These are phyloP conservation scores for Chymomyza fuscimana DNA, from an alignment of 2,888 invertebrate genomes.

Conservation along the genomic window DNA sequence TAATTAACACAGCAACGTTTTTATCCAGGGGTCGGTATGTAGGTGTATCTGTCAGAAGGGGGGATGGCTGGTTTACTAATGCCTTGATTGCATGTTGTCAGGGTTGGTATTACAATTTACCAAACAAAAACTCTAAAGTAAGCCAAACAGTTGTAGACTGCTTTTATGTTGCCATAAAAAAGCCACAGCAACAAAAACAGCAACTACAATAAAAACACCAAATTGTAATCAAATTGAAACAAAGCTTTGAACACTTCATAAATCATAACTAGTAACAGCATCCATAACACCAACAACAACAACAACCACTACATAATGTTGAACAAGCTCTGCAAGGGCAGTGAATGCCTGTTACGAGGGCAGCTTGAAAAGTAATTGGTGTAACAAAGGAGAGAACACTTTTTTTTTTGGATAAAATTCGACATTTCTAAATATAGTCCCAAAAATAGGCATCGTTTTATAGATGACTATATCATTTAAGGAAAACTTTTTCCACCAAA, in stretches of 20 bases:
- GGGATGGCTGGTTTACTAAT: constrained; percentile 5
- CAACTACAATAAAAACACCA: constrained; percentile 35
- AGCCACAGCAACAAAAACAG: constrained; percentile 40
- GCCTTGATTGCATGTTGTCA: not conserved
- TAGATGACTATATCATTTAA: too few relatives aligned
- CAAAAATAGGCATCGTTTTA: too few relatives aligned
- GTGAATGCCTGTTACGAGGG: not conserved
- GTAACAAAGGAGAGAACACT: too few relatives aligned
- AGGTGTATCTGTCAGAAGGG: not conserved
- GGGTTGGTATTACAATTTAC: constrained; percentile 43
- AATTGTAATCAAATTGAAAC: constrained; percentile 56
- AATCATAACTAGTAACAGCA: constrained; percentile 58
- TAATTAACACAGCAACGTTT: constrained; percentile 57
- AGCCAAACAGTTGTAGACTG: constrained; percentile 47
- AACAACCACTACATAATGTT: not conserved
- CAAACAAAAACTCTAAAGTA: constrained; percentile 9
- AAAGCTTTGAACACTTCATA: constrained; percentile 56
- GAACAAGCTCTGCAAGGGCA: constrained; percentile 3
- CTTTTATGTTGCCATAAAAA: constrained; percentile 61
- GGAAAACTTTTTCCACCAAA: too few relatives aligned
- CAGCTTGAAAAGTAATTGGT: too few relatives aligned
- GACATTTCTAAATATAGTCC: too few relatives aligned
- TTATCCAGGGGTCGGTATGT: constrained; percentile 1
- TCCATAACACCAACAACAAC: constrained; percentile 9
- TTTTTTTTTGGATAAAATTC: too few relatives aligned